Evolutionary conservation across 1,140 invertebrate genomes (phyloP), one percentile per base, ranked within the genome.

Genomic region (Caenorhabditis tropicalis): DNA sequence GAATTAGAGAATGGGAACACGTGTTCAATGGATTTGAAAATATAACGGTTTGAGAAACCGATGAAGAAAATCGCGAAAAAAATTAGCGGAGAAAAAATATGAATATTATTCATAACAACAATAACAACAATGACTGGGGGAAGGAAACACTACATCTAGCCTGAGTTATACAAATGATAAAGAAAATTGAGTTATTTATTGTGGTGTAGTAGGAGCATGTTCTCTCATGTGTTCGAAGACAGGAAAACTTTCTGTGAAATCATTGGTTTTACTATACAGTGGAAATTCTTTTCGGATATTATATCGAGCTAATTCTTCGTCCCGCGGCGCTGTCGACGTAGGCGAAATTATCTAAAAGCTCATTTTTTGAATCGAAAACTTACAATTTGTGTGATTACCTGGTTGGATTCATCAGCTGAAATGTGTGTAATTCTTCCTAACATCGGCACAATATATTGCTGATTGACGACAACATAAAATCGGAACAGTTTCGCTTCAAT

Each of bases 391-490:
- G 5, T 43, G 5, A 12, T 43, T 16, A 88, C 87, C 79, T 88
- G 85, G 82, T 87, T 88, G 21, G 85, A 84, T 31, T 87, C 89
- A 53, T 91, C 89, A 9, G 83, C 65, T 7, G 89, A 91, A 79
- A 90, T 87, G 79, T 90, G 89, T 15, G 85, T 80, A 43, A 90
- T 65, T 56, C 90, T 81, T 33, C 90, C 89, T 36, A 90, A 9
- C 89, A 90, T 89, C 12, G 89, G 89, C 2, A 90, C 88, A 82
- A 91, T 86, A 39, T 91, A 90, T 24, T 88, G 46, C 27, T 24
- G 51, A 87, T 87, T 51, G 39, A 90, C 90, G 12, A 88, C 89
- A 33, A 90, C 33, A 39, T 90, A 91, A 70, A 90, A 90, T 43
- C 90, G 84, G 82, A 90, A 39, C 16, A 91, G 43, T 65, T 82